Percentiles rank a stretch among this genome's conserved stretches.
Evolutionary conservation across 1,140 invertebrate species (phyloP).

Genomic region (Drosophila chauvacae): DNA sequence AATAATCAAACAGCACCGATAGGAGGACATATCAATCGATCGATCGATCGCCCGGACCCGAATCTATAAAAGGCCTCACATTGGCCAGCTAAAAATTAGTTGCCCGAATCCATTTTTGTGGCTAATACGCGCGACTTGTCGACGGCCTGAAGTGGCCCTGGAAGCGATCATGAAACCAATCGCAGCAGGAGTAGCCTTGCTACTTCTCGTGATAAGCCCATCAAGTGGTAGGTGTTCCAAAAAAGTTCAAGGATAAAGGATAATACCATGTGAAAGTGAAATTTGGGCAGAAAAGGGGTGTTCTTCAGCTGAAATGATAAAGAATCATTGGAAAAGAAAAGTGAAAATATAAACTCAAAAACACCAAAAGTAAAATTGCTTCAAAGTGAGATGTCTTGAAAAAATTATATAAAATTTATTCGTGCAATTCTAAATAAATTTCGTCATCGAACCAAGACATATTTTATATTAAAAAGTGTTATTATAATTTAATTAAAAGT

Average conservation of each 20-base stretch:
- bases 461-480: neutral
- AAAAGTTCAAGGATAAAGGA: slow-evolving; percentile 4
- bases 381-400: neutral
- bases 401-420: neutral
- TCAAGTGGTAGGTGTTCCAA: slow-evolving; percentile 33
- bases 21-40: slow-evolving; percentile 43
- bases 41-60: neutral
- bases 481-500: neutral
- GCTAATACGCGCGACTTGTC: slow-evolving; percentile 32
- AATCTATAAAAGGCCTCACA: slow-evolving; percentile 37
- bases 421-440: neutral
- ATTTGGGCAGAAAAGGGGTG: too few relatives aligned
- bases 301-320: too few relatives aligned
- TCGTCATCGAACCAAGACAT: neutral
- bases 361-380: neutral
- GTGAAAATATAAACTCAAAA: neutral
- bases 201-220: slow-evolving; percentile 35
- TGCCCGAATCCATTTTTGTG: slow-evolving; percentile 45
- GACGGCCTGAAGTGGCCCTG: slow-evolving; percentile 21
- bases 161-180: slow-evolving; percentile 41
- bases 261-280: slow-evolving; percentile 7
- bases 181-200: slow-evolving; percentile 39
- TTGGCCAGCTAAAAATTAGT: slow-evolving; percentile 32
- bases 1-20: slow-evolving; percentile 42
- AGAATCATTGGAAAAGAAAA: neutral